phyloP scores from a whole-genome alignment of 2,888 invertebrate species.

The Entomobrya multifasciata region DNA sequence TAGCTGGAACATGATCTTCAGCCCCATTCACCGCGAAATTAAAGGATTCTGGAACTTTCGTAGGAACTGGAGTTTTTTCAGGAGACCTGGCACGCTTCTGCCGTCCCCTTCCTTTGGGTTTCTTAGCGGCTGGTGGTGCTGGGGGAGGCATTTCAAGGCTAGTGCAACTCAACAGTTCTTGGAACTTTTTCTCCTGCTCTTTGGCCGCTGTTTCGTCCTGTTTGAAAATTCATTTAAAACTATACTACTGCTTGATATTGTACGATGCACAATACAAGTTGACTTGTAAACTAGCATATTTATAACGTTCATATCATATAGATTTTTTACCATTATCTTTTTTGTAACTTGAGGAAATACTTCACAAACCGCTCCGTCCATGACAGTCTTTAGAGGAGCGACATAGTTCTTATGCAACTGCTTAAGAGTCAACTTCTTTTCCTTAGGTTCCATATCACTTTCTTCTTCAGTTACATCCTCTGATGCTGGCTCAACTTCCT shows the following conservation, averaged over 20 bases:
- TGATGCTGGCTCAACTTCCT: conserved; percentile 6
- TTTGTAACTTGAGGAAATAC: conserved; percentile 16
- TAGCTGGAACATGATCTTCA: conserved; percentile 25
- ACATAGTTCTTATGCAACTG: conserved; percentile 36
- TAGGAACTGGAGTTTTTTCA: background rate
- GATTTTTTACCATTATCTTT: conserved; percentile 26
- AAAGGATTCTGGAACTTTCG: conserved; percentile 44
- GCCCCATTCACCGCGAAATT: conserved; percentile 42
- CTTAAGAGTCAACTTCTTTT: background rate
- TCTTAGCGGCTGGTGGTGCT: background rate
- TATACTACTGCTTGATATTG: background rate
- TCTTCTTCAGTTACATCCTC: conserved; percentile 18
- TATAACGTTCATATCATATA: background rate
- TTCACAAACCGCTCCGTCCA: conserved; percentile 12
- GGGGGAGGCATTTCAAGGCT: conserved; percentile 57
- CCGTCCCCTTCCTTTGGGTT: background rate
- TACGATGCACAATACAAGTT: background rate
- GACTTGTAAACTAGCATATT: background rate
- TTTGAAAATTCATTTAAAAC: background rate
- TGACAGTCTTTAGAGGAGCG: conserved; percentile 33
- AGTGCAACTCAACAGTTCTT: conserved; percentile 2
- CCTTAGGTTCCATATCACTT: background rate
- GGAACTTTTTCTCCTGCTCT: conserved; percentile 26
- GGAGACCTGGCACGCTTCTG: conserved; percentile 42
- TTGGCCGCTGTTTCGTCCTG: conserved; percentile 4